phyloP scores from a whole-genome alignment of 2,113 vertebrate genomes.

The Brachyistius frenatus region DNA sequence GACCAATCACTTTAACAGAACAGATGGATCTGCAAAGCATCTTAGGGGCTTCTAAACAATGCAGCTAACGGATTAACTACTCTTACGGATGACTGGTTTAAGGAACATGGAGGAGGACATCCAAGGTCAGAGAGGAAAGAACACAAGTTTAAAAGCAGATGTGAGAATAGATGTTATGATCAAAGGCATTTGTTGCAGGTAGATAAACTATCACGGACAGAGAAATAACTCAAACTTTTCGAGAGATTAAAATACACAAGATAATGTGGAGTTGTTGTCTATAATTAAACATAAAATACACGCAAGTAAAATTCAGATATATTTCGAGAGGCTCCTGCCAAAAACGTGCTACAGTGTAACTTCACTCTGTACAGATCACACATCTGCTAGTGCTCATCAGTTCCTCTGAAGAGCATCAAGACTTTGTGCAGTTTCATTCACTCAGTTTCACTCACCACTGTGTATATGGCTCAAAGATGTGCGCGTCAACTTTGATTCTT shows the following conservation, averaged over 20 bases:
- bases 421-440: constrained; percentile 68
- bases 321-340: constrained; percentile 33
- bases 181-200: constrained; percentile 44
- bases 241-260: not conserved
- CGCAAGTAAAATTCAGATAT: constrained; percentile 29
- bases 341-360: constrained; percentile 40
- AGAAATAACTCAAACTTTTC: not conserved
- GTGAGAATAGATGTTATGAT: constrained; percentile 58
- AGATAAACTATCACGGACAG: constrained; percentile 23
- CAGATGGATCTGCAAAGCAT: constrained; percentile 80
- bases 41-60: constrained; percentile 75
- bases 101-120: constrained; percentile 63
- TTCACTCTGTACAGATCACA: constrained; percentile 55
- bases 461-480: constrained; percentile 61
- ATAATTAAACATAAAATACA: constrained; percentile 23
- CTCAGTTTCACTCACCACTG: constrained; percentile 51
- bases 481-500: constrained; percentile 37
- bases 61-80: constrained; percentile 68
- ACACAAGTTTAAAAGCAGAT: constrained; percentile 73
- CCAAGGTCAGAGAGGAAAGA: constrained; percentile 61
- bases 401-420: constrained; percentile 66
- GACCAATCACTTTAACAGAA: constrained; percentile 82
- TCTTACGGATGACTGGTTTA: constrained; percentile 60
- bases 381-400: constrained; percentile 82
- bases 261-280: constrained; percentile 9